Evolutionary conservation across 2,888 invertebrate genomes (phyloP), one percentile per base, ranked within the genome.

Genomic region (Morinoia aosen): DNA sequence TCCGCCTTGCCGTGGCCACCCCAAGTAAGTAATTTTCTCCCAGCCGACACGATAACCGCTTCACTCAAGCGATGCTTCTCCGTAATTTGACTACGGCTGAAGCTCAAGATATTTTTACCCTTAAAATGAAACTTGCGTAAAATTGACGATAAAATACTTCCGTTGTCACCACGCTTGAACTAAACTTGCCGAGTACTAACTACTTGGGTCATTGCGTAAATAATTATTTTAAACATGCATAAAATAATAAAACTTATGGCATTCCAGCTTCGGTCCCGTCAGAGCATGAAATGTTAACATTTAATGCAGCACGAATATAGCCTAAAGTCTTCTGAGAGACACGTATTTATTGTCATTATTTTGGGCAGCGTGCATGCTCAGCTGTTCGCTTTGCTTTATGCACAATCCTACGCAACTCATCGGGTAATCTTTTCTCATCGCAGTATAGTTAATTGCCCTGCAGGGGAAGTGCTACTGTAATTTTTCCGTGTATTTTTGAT

Each of bases 21-120:
- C 48, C 93, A 93, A 93, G 93, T 93, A 93, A 93, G 93, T 93
- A 93, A 56, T 57, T 93, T 57, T 93, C 56, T 57, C 48, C 93
- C 39, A 90, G 48, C 90, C 16, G 40, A 57, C 93, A 57, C 57
- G 39, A 93, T 93, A 93, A 56, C 56, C 10, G 93, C 93, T 93
- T 93, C 93, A 56, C 57, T 93, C 48, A 56, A 48, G 25, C 93
- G 93, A 93, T 39, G 93, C 93, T 11, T 90, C 90, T 39, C 39
- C 48, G 90, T 90, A 39, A 40, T 48, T 90, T 90, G 90, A 76
- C 76, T 76, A 76, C 76, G 76, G 76, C 76, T 76, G 76, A 76
- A 10, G 76, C 76, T 76, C 76, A 76, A 2, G 19, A 61, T 16
- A 61, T 61, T 48, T 61, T 61, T 19, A 61, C 76, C 19, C 25